Conservation (phyloP, 2,888 invertebrate species). For the Acleris sparsana region DNA sequence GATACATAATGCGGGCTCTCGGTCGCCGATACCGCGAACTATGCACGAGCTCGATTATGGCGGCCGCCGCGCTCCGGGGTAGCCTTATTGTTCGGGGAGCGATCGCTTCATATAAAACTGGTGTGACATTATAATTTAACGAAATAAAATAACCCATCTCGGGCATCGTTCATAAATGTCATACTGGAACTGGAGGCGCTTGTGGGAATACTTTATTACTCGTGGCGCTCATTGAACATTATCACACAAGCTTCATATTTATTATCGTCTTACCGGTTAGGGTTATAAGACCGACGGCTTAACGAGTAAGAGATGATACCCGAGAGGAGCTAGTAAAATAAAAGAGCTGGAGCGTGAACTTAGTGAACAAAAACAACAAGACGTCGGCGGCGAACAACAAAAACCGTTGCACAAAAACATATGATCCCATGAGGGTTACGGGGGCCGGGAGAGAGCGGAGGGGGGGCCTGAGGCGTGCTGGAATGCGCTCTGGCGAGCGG, state of each 20-base stretch:
- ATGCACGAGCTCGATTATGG: constrained; percentile 28
- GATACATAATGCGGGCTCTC: constrained; percentile 75
- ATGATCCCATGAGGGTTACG: constrained; percentile 80
- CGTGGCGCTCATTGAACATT: constrained; percentile 18
- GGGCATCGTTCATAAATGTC: constrained; percentile 31
- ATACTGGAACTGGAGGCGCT: constrained; percentile 20
- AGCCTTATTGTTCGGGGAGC: constrained; percentile 27
- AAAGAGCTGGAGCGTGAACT: constrained; percentile 80
- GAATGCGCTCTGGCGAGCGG: constrained; percentile 81
- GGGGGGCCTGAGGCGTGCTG: constrained; percentile 76
- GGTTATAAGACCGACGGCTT: constrained; percentile 38
- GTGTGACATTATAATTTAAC: constrained; percentile 36
- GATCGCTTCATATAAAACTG: constrained; percentile 26
- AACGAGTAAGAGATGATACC: constrained; percentile 66
- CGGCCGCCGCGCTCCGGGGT: constrained; percentile 21
- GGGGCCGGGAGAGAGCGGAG: constrained; percentile 50
- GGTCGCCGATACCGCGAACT: constrained; percentile 53
- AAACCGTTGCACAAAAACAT: constrained; percentile 84
- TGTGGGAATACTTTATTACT: constrained; percentile 23
- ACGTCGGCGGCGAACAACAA: constrained; percentile 81
- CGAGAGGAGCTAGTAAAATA: constrained; percentile 69
- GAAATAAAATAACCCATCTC: constrained; percentile 26
- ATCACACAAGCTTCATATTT: constrained; percentile 12
- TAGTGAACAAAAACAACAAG: constrained; percentile 72
- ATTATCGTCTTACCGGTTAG: constrained; percentile 8